Evolutionary conservation across 2,797 vertebrate species (phyloP).

Genomic region (Cryptoprocta ferox): DNA sequence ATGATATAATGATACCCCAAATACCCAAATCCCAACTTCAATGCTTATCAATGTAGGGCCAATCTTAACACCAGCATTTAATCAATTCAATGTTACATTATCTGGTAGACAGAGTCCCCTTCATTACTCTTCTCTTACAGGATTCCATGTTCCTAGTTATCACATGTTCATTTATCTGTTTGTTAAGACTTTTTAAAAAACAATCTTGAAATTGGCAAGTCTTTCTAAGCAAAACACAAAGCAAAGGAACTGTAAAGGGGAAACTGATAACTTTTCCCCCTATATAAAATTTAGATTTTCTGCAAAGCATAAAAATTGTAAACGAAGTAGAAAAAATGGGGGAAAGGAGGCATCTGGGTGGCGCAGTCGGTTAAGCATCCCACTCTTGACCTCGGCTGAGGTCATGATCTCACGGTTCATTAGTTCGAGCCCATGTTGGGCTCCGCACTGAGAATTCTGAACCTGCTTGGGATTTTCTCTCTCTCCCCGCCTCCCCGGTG

Average conservation of each 20-base stretch:
- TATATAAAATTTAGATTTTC: not conserved
- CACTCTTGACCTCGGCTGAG: too few species aligned
- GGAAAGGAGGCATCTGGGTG: not conserved
- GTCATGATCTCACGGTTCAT: too few species aligned
- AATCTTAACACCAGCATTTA: not conserved
- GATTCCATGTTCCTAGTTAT: not conserved
- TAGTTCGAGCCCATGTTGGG: too few species aligned
- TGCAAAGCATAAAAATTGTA: not conserved
- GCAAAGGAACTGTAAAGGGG: not conserved
- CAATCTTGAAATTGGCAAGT: not conserved
- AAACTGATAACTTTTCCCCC: not conserved
- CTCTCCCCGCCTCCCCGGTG: too few species aligned
- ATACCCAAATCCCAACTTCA: not conserved
- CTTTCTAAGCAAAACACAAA: constrained; percentile 8
- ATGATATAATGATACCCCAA: not conserved
- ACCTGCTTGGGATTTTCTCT: too few species aligned
- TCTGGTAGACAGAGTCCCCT: not conserved
- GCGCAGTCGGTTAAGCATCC: too few species aligned
- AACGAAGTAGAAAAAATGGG: not conserved
- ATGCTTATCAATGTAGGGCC: not conserved
- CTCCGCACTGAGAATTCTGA: too few species aligned
- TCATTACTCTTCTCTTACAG: not conserved
- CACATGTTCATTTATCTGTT: not conserved
- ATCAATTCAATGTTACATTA: not conserved
- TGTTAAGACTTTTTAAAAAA: not conserved